Percentiles rank a stretch among this genome's conserved stretches.
Conservation (phyloP, 2,797 vertebrate genomes). For the Eulemur mongoz region DNA sequence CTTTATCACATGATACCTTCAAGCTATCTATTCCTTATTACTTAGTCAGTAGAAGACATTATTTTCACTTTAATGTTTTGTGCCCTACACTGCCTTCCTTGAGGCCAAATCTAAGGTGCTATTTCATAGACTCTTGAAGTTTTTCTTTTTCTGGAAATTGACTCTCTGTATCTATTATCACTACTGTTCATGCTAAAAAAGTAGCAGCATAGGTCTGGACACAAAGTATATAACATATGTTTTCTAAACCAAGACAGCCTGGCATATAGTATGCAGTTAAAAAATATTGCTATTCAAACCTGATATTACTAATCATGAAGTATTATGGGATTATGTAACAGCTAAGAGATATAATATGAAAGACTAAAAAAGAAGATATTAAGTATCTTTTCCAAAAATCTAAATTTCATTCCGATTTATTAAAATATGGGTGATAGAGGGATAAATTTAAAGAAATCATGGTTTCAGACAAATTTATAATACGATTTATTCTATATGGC, state of each 20-base stretch:
- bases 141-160: not conserved
- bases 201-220: not conserved
- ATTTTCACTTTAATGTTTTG: not conserved
- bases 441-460: not conserved
- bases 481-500: not conserved
- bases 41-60: not conserved
- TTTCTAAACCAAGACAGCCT: not conserved
- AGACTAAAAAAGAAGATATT: not conserved
- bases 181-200: not conserved
- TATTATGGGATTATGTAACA: not conserved
- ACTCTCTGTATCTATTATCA: not conserved
- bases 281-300: not conserved
- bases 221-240: not conserved
- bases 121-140: not conserved
- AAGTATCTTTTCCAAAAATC: not conserved
- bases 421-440: not conserved
- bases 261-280: not conserved
- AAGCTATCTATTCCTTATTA: not conserved
- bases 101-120: not conserved
- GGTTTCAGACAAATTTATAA: not conserved
- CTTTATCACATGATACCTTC: not conserved
- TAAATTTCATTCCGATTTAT: not conserved
- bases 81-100: not conserved
- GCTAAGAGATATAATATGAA: not conserved
- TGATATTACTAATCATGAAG: not conserved